These are phyloP conservation scores for Leptinotarsa texana DNA, from an alignment of 1,140 invertebrate species.

Conservation along the genomic window DNA sequence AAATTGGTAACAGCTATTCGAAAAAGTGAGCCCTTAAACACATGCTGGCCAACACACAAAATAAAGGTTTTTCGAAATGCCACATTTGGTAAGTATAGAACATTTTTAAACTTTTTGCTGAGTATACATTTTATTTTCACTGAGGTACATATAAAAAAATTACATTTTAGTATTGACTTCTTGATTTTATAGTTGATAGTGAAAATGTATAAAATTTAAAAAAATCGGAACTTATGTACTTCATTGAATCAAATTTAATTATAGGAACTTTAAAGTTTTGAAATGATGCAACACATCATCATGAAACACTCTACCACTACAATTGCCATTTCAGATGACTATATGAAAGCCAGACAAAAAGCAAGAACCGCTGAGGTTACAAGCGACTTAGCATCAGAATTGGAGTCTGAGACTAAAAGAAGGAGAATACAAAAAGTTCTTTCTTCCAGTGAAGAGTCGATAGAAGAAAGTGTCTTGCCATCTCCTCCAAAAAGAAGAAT, in stretches of 20 bases:
- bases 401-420: neutral
- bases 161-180: neutral
- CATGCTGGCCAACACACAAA: conserved; percentile 8
- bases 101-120: neutral
- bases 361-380: neutral
- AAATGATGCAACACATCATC: neutral
- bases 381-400: neutral
- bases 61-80: conserved; percentile 14
- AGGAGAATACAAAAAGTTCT: neutral
- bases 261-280: neutral
- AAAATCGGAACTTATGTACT: neutral
- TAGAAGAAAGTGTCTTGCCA: neutral
- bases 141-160: neutral
- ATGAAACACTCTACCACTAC: neutral
- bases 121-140: neutral
- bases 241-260: neutral
- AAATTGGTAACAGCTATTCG: neutral
- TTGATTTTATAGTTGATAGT: neutral
- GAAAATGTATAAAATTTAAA: neutral
- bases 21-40: conserved; percentile 1
- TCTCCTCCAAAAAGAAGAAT: conserved; percentile 4
- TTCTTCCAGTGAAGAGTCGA: neutral
- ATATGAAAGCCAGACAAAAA: conserved; percentile 1
- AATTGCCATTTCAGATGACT: conserved; percentile 8
- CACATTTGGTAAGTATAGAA: conserved; percentile 7